Base-by-base conservation (phyloP, 2,113 vertebrate genomes). In the Sphaerodactylus townsendi region DNA sequence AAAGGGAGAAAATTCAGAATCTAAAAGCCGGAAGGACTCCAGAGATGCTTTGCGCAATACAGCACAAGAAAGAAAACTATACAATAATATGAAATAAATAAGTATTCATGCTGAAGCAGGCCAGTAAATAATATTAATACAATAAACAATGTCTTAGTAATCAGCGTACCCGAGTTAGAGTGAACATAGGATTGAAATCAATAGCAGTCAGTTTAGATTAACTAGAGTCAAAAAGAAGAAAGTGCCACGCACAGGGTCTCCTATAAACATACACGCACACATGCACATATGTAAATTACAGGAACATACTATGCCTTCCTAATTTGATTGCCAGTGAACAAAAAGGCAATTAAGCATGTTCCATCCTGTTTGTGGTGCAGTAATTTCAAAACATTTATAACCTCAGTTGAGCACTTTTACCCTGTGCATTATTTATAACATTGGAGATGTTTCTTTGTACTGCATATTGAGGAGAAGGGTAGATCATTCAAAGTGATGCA, bases 251-350 rank as follows among this genome's bases (percentile, higher is more conserved):
- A 50, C 64, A 64, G 70, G 90, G 89, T 72, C 17, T 35, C 13
- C 50, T 11, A 69, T 35, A 69, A 35, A 69, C 68, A 69, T 19
- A 23, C 6, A 90, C 90, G 84, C 59, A 83, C 89, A 56, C 77
- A 90, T 92, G 83, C 89, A 56, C 77, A 90, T 92, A 91, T 89
- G 48, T 70, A 91, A 92, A 62, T 92, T 85, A 73, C 62, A 80
- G 78, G 65, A 69, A 83, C 90, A 88, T 90, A 86, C 85, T 85
- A 92, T 79, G 93, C 93, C 92, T 91, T 95, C 92, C 85, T 77
- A 90, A 92, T 92, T 59, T 91, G 90, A 95, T 93, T 93, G 83
- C 79, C 85, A 44, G 35, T 72, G 77, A 94, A 62, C 76, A 88
- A 76, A 81, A 90, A 93, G 66, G 77, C 81, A 95, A 90, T 89